These are phyloP conservation scores for Heloderma charlesbogerti DNA, from an alignment of 2,113 vertebrate species.

Conservation along the genomic window DNA sequence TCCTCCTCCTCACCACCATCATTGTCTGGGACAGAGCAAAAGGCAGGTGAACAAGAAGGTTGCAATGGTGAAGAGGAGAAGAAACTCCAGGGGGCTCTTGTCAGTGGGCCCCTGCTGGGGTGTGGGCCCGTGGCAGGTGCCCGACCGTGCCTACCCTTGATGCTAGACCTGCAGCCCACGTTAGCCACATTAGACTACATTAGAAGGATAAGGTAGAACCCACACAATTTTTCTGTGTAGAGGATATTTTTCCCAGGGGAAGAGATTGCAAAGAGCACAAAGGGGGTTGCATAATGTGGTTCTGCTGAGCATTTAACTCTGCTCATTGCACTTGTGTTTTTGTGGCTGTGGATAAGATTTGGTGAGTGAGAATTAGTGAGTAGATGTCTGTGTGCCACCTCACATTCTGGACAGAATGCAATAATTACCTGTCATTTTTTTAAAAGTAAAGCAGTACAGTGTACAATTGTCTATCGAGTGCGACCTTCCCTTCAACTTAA, in stretches of 20 bases:
- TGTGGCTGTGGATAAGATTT: background rate
- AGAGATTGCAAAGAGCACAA: background rate
- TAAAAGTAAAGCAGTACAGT: conserved; percentile 51
- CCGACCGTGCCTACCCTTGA: too few relatives aligned
- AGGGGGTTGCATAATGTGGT: background rate
- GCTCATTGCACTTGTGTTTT: background rate
- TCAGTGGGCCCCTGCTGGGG: too few relatives aligned
- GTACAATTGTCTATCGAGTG: conserved; percentile 34
- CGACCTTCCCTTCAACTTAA: conserved; percentile 42
- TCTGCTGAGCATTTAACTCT: background rate
- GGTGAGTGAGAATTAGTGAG: background rate
- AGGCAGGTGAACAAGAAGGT: too few relatives aligned
- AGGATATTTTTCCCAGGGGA: background rate
- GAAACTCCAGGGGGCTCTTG: too few relatives aligned
- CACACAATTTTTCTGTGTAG: background rate
- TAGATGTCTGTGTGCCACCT: background rate
- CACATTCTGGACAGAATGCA: background rate
- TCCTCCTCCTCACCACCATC: too few relatives aligned
- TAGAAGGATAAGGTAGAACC: too few relatives aligned
- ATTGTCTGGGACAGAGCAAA: too few relatives aligned
- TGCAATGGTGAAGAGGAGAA: too few relatives aligned
- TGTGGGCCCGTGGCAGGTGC: too few relatives aligned
- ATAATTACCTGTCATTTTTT: background rate
- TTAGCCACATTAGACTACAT: too few relatives aligned
- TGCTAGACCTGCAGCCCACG: too few relatives aligned